These are phyloP conservation scores for Nasonia giraulti DNA, from an alignment of 1,140 invertebrate genomes.

Conservation along the genomic window DNA sequence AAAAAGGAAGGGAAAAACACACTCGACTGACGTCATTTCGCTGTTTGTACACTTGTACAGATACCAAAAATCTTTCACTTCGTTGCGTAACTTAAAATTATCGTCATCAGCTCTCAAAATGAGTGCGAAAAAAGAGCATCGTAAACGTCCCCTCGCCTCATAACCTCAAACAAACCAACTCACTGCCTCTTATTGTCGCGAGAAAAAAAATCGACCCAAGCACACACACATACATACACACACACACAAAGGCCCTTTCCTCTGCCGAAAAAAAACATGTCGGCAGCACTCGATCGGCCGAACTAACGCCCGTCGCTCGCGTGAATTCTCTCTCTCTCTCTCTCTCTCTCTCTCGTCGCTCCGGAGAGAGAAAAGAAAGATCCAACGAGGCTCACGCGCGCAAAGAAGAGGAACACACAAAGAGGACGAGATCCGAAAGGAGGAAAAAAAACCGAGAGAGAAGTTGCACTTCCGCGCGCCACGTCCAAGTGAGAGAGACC, in stretches of 20 bases:
- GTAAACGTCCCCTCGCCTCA: neutral
- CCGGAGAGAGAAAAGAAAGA: constrained; percentile 14
- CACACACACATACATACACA: neutral
- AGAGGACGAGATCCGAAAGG: neutral
- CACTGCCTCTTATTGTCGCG: neutral
- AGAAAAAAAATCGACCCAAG: neutral
- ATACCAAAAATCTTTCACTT: too few relatives aligned
- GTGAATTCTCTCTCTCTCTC: neutral
- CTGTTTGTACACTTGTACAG: too few relatives aligned
- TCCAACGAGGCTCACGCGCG: neutral
- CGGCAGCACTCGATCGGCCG: neutral
- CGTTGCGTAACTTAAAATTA: too few relatives aligned
- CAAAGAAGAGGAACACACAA: constrained; percentile 5
- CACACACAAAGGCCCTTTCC: too few relatives aligned
- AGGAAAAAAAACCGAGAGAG: neutral
- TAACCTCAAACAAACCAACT: neutral
- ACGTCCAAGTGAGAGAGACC: constrained; percentile 37
- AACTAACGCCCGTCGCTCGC: neutral
- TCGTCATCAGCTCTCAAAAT: too few relatives aligned
- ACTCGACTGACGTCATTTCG: neutral
- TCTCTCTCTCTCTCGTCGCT: neutral
- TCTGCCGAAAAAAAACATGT: constrained; percentile 12
- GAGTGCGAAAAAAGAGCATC: neutral
- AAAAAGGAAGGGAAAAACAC: neutral
- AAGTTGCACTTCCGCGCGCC: constrained; percentile 20